Conservation (phyloP, 2,888 invertebrate genomes). For the Lamproptera curius region DNA sequence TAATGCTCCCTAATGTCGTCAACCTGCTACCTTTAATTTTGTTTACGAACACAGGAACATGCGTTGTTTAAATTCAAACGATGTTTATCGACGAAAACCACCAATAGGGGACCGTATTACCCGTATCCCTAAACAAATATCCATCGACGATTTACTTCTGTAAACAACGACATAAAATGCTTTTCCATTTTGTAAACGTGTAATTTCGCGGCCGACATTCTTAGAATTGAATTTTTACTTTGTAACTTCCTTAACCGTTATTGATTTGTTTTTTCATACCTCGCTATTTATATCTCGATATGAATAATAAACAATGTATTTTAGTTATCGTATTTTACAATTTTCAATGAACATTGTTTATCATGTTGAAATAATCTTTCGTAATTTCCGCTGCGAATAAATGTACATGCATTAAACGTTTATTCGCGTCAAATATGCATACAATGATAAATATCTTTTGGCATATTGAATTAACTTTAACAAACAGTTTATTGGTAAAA, state of each 20-base stretch:
- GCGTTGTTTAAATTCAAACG: too few relatives aligned
- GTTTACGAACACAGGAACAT: too few relatives aligned
- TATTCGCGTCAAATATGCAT: neutral
- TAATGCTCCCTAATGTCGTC: too few relatives aligned
- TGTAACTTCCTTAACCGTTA: neutral
- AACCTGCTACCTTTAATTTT: too few relatives aligned
- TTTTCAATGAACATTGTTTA: neutral
- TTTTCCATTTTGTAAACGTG: neutral
- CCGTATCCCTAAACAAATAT: slow-evolving; percentile 5
- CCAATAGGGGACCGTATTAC: neutral
- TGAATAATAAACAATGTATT: too few relatives aligned
- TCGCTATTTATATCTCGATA: neutral
- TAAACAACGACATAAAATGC: slow-evolving; percentile 5
- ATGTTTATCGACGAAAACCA: too few relatives aligned
- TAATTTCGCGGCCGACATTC: neutral
- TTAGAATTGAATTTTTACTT: slow-evolving; percentile 1
- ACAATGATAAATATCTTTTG: neutral
- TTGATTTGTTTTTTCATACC: neutral
- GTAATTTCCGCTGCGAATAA: neutral
- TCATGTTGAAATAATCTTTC: neutral
- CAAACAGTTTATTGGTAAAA: neutral
- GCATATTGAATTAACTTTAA: neutral
- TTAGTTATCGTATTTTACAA: too few relatives aligned
- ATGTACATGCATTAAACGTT: neutral
- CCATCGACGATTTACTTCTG: neutral